Evolutionary conservation across 2,797 vertebrate species (phyloP), one percentile per base, ranked within the genome.

Genomic region (Lepidocolaptes lacrymiger): DNA sequence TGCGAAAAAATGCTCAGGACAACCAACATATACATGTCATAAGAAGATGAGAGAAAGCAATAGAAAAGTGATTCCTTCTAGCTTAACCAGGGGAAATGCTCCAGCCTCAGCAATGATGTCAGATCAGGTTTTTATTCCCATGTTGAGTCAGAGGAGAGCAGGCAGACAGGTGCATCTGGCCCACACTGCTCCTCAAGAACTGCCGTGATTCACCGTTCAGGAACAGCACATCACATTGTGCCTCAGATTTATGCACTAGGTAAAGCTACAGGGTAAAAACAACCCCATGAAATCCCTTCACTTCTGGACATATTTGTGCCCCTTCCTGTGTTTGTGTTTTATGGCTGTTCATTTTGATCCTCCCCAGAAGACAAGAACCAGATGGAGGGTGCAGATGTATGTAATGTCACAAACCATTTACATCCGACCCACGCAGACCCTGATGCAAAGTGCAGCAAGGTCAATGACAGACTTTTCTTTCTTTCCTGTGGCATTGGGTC

Each of bases 201-300:
- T 39, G 27, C 32, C 0, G 0, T 44, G 61, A 95, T 68, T 93
- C 88, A 88, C 54, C 1, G 0, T 55, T 66, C 0, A 0, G 34
- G 55, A 93, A 17, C 28, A 68, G 64, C 52, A 30, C 30, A 13
- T 32, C 6, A 2, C 7, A 0, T 32, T 37, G 10, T 85, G 55
- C 32, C 49, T 77, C 49, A 15, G 49, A 88, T 91, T 82, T 74
- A 84, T 22, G 21, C 36, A 54, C 51, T 2, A 81, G 41, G 55
- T 55, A 75, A 88, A 86, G 26, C 44, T 48, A 67, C 51, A 32
- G 17, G 17, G 73, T 76, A 80, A 71, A 86, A 63, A 43, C 49
- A 79, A 30, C 7, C 4, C 27, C 36, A 67, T 37, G 28, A 89
- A 75, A 79, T 48, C 10, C n/a, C 17, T 28, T 79, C 37, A 78